Base-by-base conservation (phyloP, 2,888 invertebrate species). In the Glomeris marginata region DNA sequence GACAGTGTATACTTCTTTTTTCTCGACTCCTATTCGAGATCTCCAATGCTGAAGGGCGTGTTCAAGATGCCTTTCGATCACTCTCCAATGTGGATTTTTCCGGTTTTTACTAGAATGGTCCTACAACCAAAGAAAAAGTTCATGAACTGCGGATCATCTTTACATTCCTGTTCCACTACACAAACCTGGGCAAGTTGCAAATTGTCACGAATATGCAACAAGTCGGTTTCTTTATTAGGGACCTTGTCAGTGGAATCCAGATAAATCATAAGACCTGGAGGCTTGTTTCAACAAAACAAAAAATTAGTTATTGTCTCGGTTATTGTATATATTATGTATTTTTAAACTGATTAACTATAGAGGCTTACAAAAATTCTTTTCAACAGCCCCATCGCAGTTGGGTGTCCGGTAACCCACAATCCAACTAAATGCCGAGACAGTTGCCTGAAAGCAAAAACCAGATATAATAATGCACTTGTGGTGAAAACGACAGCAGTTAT, bases 381-480 rank as follows among this genome's bases (percentile, higher is more conserved):
- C 34, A 97, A 74, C 42, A 97, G 72, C 21, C 81, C 81, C 75
- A 85, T 81, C 2, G 94, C 92, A 13, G 84, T 84, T 28, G 84
- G 82, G 70, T 95, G 92, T 47, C 88, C 92, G 0, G 90, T 90
- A 10, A 94, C 78, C 98, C 98, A 98, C 35, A 99, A 73, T 2
- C 88, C 88, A 38, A 98, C 84, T 47, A 98, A 74, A 69, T 97
- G 95, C 28, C 90, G 73, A 53, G 94, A 94, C 46, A 99, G 72
- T 66, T 97, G 95, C 47, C 91, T 72, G 63, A 63, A 53, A 58
- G 57, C 54, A 33, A 45, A 28, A 45, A 10, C n/a, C n/a, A 43
- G n/a, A 10, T 20, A 6, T 5, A 8, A 43, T n/a, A 43, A 40
- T 40, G 16, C 16, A 6, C 15, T 18, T 13, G 13, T 35, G 10